A percentile compares a stretch with the other conserved stretches of the same genome.
Evolutionary conservation across 2,888 invertebrate genomes (phyloP).

Genomic region (Agonopterix arenella): DNA sequence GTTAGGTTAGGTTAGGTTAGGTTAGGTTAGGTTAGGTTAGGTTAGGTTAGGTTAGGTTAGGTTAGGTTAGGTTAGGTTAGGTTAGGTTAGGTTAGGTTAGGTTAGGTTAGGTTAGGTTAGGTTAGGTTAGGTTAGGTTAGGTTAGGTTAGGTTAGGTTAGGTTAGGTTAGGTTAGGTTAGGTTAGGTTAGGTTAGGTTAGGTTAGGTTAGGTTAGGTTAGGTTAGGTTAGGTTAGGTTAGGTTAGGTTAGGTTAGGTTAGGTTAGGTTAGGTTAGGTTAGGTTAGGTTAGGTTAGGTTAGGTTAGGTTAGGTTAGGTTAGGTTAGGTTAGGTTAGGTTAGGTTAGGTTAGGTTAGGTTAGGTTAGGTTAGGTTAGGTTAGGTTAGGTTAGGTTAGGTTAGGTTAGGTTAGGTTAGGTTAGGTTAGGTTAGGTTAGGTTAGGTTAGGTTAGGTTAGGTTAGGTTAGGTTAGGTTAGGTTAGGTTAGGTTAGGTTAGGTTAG

Average conservation of each 20-base stretch:
- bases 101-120: conserved; percentile 24
- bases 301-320: conserved; percentile 17
- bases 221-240: conserved; percentile 18
- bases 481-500: conserved; percentile 15
- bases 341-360: conserved; percentile 18
- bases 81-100: conserved; percentile 21
- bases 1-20: conserved; percentile 18
- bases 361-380: conserved; percentile 18
- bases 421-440: conserved; percentile 10
- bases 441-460: neutral
- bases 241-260: too few species aligned
- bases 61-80: conserved; percentile 20
- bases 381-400: conserved; percentile 15
- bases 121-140: conserved; percentile 24
- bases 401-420: conserved; percentile 16
- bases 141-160: conserved; percentile 21
- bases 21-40: conserved; percentile 23
- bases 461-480: conserved; percentile 15
- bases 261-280: too few species aligned
- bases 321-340: conserved; percentile 15
- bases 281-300: conserved; percentile 9
- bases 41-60: conserved; percentile 22
- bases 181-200: conserved; percentile 20
- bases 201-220: conserved; percentile 18
- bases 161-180: conserved; percentile 18